Evolutionary conservation across 2,113 vertebrate genomes (phyloP).

Genomic region (Oreochromis niloticus): DNA sequence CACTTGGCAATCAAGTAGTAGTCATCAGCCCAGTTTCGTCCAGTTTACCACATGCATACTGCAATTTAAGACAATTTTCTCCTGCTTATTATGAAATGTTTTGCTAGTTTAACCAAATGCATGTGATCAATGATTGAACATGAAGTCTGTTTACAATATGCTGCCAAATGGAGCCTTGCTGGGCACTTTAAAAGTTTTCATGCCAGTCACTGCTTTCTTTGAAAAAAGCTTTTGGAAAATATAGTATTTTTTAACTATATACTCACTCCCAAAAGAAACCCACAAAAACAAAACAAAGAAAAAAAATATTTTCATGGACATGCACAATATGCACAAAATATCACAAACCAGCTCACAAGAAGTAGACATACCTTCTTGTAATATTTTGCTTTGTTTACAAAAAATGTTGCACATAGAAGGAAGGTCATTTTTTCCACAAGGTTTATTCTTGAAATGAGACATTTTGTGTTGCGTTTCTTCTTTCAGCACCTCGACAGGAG

Average conservation of each 20-base stretch:
- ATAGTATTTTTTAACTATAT: not conserved
- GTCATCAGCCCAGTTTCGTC: not conserved
- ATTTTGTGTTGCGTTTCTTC: not conserved
- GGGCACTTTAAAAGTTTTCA: not conserved
- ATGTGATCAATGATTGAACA: not conserved
- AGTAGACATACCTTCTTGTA: not conserved
- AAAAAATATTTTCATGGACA: not conserved
- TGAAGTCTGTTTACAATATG: not conserved
- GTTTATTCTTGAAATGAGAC: not conserved
- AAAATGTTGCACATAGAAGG: too few relatives aligned
- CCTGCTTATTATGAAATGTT: not conserved
- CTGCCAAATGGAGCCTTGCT: not conserved
- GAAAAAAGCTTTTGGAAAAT: not conserved
- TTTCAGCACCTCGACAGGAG: slow-evolving; percentile 41
- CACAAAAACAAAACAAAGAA: not conserved
- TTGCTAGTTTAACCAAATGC: not conserved
- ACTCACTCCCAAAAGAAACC: not conserved
- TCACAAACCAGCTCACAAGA: not conserved
- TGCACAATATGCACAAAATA: not conserved
- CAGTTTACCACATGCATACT: not conserved
- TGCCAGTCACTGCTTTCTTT: not conserved
- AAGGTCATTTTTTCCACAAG: not conserved
- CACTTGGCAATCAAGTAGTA: not conserved
- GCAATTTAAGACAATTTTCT: not conserved
- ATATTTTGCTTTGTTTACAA: not conserved